Percentiles rank a stretch among this genome's conserved stretches.
Evolutionary conservation across 2,113 vertebrate species (phyloP).

Genomic region (Anolis carolinensis): DNA sequence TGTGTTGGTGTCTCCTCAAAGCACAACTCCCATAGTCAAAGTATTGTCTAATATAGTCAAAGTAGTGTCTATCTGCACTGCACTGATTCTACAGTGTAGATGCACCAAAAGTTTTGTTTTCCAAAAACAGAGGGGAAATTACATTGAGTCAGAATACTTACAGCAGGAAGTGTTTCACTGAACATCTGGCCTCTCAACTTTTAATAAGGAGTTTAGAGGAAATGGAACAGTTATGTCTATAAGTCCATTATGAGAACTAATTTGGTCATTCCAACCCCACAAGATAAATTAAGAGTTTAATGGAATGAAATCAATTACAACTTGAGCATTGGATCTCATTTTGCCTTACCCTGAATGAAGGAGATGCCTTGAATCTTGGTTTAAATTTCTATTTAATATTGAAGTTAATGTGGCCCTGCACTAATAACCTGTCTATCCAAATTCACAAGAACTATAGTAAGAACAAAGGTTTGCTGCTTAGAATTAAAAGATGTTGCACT

Average conservation of each 20-base stretch:
- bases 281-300: too few species aligned
- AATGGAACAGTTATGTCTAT: not conserved
- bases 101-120: too few species aligned
- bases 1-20: too few species aligned
- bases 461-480: not conserved
- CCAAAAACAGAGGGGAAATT: too few species aligned
- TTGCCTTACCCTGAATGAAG: not conserved
- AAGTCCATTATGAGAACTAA: not conserved
- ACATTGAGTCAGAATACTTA: too few species aligned
- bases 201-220: not conserved
- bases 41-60: too few species aligned
- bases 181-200: too few species aligned
- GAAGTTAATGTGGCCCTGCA: not conserved
- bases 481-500: not conserved
- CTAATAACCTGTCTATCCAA: not conserved
- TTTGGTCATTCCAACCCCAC: not conserved
- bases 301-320: not conserved
- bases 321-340: not conserved
- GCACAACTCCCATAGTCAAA: too few species aligned
- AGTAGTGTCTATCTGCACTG: too few species aligned
- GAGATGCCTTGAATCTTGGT: not conserved
- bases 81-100: too few species aligned
- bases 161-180: too few species aligned
- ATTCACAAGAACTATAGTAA: not conserved
- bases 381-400: not conserved